A percentile compares a stretch with the other conserved stretches of the same genome.
Evolutionary conservation across 2,797 vertebrate species (phyloP).

Genomic region (Distichodus sexfasciatus): DNA sequence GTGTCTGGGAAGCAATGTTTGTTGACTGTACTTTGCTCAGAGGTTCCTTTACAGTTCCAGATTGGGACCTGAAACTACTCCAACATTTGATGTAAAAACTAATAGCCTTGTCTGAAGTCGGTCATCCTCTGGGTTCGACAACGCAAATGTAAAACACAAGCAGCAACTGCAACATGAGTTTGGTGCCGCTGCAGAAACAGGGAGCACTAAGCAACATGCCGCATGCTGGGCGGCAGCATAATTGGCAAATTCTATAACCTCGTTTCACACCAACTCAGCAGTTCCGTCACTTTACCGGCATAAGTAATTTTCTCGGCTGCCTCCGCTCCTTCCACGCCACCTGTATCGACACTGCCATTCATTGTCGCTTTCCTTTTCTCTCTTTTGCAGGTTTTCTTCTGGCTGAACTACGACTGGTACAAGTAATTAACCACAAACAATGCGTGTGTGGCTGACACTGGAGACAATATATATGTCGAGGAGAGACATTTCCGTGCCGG

Average conservation of each 20-base stretch:
- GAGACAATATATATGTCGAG: not conserved
- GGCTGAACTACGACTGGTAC: not conserved
- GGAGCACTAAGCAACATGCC: not conserved
- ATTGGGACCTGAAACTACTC: too few relatives aligned
- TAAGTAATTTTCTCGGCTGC: not conserved
- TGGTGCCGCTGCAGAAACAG: not conserved
- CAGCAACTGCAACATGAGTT: not conserved
- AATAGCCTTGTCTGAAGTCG: too few relatives aligned
- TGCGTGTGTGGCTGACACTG: not conserved
- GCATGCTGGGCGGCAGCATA: constrained; percentile 15
- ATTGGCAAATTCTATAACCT: constrained; percentile 15
- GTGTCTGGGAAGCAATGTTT: too few relatives aligned
- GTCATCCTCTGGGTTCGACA: too few relatives aligned
- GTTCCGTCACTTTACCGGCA: constrained; percentile 12
- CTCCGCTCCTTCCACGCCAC: not conserved
- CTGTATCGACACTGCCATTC: constrained; percentile 19
- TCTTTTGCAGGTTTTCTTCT: constrained; percentile 13
- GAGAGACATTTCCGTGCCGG: not conserved
- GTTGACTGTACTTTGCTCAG: too few relatives aligned
- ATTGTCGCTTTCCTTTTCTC: constrained; percentile 8
- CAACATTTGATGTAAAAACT: too few relatives aligned
- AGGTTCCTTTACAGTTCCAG: too few relatives aligned
- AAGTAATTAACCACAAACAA: constrained; percentile 5
- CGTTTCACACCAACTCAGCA: constrained; percentile 18
- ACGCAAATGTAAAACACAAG: too few relatives aligned